Evolutionary conservation across 2,797 vertebrate species (phyloP).

Genomic region (Lerista edwardsae): DNA sequence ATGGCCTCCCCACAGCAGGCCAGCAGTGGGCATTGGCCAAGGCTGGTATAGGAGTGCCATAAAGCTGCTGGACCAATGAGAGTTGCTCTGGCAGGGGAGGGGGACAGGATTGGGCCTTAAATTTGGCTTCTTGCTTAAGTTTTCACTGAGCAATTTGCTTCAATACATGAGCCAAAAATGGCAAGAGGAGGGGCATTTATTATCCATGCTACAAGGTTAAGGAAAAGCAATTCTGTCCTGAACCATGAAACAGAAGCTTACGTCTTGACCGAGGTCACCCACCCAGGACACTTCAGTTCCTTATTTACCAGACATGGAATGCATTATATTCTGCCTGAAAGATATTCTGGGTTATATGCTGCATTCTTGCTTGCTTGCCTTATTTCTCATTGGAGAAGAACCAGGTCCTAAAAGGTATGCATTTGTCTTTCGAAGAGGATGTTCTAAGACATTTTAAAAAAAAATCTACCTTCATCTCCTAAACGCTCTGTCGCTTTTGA

Average conservation of each 20-base stretch:
- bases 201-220: background rate
- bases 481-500: conserved; percentile 29
- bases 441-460: background rate
- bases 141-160: background rate
- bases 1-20: no score
- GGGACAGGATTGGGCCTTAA: no score
- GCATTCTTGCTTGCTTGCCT: background rate
- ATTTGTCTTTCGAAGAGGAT: conserved; percentile 34
- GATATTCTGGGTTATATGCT: background rate
- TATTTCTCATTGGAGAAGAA: background rate
- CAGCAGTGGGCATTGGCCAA: no score
- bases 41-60: no score
- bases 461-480: conserved; percentile 27
- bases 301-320: background rate
- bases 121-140: background rate
- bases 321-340: background rate
- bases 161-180: background rate
- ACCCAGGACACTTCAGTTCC: background rate
- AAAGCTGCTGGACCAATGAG: no score
- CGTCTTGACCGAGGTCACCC: background rate
- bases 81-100: no score
- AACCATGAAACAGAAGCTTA: background rate
- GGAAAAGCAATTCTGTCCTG: background rate
- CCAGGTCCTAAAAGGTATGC: background rate
- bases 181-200: background rate